Percentiles rank a stretch among this genome's conserved stretches.
These are phyloP conservation scores for Subanguina moxae DNA, from an alignment of 1,140 invertebrate species.

Conservation along the genomic window DNA sequence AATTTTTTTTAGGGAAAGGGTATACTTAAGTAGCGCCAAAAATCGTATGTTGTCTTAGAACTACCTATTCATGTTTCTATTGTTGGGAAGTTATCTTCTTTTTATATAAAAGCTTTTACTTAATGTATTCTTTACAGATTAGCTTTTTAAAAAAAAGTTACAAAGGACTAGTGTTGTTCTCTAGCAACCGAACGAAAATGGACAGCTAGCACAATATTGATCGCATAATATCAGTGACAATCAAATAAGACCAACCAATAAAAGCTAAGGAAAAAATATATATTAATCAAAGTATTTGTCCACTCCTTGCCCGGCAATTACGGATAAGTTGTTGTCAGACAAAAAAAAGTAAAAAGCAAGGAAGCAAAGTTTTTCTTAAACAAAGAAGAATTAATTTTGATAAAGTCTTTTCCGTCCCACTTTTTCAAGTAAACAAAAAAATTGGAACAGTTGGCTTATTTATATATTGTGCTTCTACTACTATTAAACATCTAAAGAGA, in stretches of 20 bases:
- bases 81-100: too few relatives aligned
- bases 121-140: too few relatives aligned
- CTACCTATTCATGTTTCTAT: too few relatives aligned
- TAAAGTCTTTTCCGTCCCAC: background rate
- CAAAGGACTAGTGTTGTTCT: too few relatives aligned
- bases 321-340: background rate
- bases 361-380: background rate
- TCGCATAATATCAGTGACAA: background rate
- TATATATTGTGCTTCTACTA: background rate
- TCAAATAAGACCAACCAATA: background rate
- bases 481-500: background rate
- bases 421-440: too few relatives aligned
- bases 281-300: slow-evolving; percentile 3
- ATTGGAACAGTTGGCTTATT: background rate
- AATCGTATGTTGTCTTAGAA: too few relatives aligned
- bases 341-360: background rate
- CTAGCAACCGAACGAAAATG: too few relatives aligned
- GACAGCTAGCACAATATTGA: background rate
- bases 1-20: too few relatives aligned
- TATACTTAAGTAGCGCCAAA: too few relatives aligned
- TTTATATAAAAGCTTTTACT: too few relatives aligned
- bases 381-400: slow-evolving; percentile 8
- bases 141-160: too few relatives aligned
- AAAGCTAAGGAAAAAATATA: background rate
- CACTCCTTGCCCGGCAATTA: background rate